Evolutionary conservation across 1,140 invertebrate genomes (phyloP).

Genomic region (Orchestia grillus): DNA sequence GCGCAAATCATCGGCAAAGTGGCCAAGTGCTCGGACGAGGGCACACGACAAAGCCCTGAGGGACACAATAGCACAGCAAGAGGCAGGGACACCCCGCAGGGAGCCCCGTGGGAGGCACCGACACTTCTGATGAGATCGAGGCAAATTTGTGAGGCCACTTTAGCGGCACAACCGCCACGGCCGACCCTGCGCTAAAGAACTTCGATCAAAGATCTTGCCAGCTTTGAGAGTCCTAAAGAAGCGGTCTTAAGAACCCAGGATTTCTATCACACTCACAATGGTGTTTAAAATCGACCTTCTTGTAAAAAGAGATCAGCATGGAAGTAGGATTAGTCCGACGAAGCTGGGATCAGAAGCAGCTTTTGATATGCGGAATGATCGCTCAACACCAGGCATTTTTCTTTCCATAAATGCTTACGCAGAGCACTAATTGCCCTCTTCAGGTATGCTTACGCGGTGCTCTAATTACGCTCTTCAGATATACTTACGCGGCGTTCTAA

Average conservation of each 20-base stretch:
- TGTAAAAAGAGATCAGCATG: neutral
- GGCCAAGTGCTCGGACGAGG: constrained; percentile 33
- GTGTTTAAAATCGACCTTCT: neutral
- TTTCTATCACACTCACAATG: neutral
- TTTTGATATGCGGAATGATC: neutral
- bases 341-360: neutral
- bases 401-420: too few species aligned
- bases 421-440: too few species aligned
- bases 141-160: constrained; percentile 24
- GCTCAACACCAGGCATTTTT: neutral
- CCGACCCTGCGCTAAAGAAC: neutral
- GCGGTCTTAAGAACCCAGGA: neutral
- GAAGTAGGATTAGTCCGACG: neutral
- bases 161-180: neutral
- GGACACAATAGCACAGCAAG: constrained; percentile 47
- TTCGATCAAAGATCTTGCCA: neutral
- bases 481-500: neutral
- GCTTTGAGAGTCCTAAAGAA: neutral
- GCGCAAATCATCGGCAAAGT: constrained; percentile 47
- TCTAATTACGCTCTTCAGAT: neutral
- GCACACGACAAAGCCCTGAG: neutral
- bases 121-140: neutral
- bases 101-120: constrained; percentile 20
- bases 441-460: too few species aligned
- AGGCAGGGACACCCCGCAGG: neutral